A percentile compares a stretch with the other conserved stretches of the same genome.
These are phyloP conservation scores for Cotesia typhae DNA, from an alignment of 1,140 invertebrate genomes.

Conservation along the genomic window DNA sequence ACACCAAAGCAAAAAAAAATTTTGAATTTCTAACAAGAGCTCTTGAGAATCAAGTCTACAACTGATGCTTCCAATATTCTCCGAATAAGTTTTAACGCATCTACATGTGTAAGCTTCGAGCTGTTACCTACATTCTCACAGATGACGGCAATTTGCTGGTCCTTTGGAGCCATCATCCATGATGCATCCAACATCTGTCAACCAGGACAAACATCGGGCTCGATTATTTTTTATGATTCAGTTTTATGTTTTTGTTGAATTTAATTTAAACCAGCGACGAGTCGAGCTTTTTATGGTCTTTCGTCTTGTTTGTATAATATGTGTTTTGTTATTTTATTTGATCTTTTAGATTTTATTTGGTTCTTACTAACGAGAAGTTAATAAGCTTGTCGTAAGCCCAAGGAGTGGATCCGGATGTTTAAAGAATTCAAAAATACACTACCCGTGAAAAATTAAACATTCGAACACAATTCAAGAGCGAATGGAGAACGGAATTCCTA, in stretches of 20 bases:
- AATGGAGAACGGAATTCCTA: neutral
- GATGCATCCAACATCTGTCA: constrained; percentile 31
- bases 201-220: neutral
- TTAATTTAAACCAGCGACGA: constrained; percentile 1
- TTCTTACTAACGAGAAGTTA: constrained; percentile 5
- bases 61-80: neutral
- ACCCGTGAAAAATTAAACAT: constrained; percentile 26
- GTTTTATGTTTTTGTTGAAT: constrained; percentile 16
- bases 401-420: constrained; percentile 9
- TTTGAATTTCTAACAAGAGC: constrained; percentile 22
- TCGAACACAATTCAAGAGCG: constrained; percentile 1
- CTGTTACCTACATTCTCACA: constrained; percentile 42
- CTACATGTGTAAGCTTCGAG: constrained; percentile 38
- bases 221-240: constrained; percentile 12
- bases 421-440: neutral
- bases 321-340: too few relatives aligned
- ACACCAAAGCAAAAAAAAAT: constrained; percentile 35
- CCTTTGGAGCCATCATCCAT: constrained; percentile 40
- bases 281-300: neutral
- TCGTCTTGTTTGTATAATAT: neutral
- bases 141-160: constrained; percentile 45
- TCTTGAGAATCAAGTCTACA: neutral
- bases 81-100: constrained; percentile 32
- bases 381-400: neutral
- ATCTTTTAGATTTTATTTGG: too few relatives aligned